A percentile compares a stretch with the other conserved stretches of the same genome.
Evolutionary conservation across 2,113 vertebrate species (phyloP).

Genomic region (Labeo catla): DNA sequence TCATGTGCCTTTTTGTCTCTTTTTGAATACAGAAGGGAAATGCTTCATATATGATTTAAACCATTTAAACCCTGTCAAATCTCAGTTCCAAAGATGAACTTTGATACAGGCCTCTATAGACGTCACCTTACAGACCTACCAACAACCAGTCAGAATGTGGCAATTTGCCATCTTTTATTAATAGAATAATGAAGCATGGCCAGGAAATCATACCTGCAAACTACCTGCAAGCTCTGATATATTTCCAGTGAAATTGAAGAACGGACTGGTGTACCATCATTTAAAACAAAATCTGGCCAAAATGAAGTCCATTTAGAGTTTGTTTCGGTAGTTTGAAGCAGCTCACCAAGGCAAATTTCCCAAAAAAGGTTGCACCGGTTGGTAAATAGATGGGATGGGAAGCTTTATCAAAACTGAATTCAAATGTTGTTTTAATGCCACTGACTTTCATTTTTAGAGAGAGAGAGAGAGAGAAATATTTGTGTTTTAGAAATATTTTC

Average conservation of each 20-base stretch:
- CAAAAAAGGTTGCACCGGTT: too few species aligned
- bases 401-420: background rate
- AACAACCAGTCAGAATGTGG: background rate
- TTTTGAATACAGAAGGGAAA: background rate
- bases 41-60: slow-evolving; percentile 7
- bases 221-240: background rate
- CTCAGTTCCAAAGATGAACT: background rate
- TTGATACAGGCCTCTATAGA: background rate
- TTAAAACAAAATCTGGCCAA: background rate
- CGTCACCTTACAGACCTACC: background rate
- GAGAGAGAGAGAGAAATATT: too few species aligned
- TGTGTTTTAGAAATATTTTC: too few species aligned
- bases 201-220: background rate
- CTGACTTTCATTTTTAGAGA: background rate
- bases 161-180: background rate
- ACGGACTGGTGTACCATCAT: background rate
- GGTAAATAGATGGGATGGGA: too few species aligned
- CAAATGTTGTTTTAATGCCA: background rate
- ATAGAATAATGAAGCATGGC: background rate
- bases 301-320: background rate
- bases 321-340: background rate
- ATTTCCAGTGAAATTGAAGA: background rate
- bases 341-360: background rate
- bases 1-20: background rate
- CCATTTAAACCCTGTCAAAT: background rate